Conservation (phyloP, 2,113 vertebrate genomes). For the Balaeniceps rex region DNA sequence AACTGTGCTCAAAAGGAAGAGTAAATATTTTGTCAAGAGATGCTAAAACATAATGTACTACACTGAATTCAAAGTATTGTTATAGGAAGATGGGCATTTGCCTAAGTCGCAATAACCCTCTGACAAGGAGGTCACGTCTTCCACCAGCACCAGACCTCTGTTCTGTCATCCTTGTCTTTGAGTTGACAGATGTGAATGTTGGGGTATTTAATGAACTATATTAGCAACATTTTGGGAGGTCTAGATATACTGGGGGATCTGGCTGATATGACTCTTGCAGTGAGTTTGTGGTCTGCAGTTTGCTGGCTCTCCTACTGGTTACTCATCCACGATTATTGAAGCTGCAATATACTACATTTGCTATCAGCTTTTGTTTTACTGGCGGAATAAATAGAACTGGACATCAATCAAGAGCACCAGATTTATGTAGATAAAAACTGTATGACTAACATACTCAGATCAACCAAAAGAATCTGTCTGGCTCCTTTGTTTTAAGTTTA, state of each 20-base stretch:
- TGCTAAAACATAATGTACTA: not conserved
- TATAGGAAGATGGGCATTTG: not conserved
- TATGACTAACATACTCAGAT: not conserved
- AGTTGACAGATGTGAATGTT: not conserved
- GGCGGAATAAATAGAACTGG: not conserved
- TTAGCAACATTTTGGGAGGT: not conserved
- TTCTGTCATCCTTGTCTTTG: not conserved
- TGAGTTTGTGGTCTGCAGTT: not conserved
- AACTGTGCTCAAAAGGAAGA: not conserved
- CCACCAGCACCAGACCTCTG: not conserved
- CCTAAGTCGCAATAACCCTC: not conserved
- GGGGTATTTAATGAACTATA: not conserved
- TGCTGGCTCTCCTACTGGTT: not conserved
- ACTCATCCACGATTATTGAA: not conserved
- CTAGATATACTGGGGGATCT: not conserved
- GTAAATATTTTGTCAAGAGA: not conserved
- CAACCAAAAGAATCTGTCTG: not conserved
- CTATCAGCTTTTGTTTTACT: not conserved
- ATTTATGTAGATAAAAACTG: not conserved
- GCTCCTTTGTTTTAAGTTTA: not conserved
- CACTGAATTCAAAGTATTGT: not conserved
- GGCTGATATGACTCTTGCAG: not conserved
- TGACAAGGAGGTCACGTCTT: not conserved
- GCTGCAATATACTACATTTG: not conserved
- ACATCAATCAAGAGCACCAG: not conserved